Evolutionary conservation across 37 sponge, comb jelly and placozoan genomes (phyloP).

Genomic region (Aphrocallistes beatrix): DNA sequence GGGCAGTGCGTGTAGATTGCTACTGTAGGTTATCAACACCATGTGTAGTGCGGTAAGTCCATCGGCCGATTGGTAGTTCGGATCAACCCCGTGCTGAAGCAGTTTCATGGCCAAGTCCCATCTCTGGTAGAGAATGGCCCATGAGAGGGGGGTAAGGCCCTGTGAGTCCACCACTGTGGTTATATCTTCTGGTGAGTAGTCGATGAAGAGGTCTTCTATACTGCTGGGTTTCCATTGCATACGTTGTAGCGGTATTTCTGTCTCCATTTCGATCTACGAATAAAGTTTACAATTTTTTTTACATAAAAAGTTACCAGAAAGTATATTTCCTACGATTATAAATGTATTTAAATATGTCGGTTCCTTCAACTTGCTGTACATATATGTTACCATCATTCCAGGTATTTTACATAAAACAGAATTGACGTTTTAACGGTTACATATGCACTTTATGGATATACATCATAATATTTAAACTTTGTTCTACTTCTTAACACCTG

Average conservation of each 20-base stretch:
- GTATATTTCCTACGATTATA: too few species aligned
- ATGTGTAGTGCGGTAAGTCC: background rate
- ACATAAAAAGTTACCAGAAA: too few species aligned
- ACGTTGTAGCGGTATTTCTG: background rate
- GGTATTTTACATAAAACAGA: too few species aligned
- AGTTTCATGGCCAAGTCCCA: background rate
- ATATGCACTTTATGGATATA: too few species aligned
- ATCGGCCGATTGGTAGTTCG: background rate
- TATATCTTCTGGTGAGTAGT: background rate
- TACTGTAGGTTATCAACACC: background rate
- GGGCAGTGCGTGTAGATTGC: background rate
- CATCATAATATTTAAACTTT: too few species aligned
- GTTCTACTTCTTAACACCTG: too few species aligned
- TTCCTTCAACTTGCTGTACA: too few species aligned
- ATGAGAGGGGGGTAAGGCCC: background rate
- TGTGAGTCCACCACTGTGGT: background rate
- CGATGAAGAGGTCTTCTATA: background rate
- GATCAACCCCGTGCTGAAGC: background rate
- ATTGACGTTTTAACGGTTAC: too few species aligned
- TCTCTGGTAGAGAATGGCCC: slow-evolving; percentile 12
- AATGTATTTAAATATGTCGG: too few species aligned
- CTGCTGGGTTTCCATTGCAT: background rate
- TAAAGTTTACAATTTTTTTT: too few species aligned
- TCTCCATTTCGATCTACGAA: background rate
- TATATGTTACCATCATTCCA: too few species aligned